Evolutionary conservation across 2,113 vertebrate species (phyloP).

Genomic region (Butorides virescens): DNA sequence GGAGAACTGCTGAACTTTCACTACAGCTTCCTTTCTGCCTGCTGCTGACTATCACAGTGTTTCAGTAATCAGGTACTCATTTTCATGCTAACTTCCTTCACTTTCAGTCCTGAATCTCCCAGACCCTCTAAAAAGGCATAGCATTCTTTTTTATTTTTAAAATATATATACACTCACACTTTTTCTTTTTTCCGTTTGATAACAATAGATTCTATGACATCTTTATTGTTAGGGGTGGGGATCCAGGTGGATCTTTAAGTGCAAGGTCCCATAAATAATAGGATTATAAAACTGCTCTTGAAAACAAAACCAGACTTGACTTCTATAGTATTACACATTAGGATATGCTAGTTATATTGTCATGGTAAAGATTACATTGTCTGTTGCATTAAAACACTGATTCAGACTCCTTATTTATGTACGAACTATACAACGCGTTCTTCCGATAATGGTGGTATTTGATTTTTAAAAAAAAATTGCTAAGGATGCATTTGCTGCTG

Average conservation of each 20-base stretch:
- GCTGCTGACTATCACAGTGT: neutral
- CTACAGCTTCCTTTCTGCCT: constrained; percentile 31
- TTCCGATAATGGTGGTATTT: neutral
- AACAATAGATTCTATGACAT: neutral
- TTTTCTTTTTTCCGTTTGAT: neutral
- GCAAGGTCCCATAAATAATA: neutral
- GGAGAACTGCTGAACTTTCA: constrained; percentile 47
- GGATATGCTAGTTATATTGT: neutral
- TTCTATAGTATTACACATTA: neutral
- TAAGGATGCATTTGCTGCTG: neutral
- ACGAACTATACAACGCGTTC: neutral
- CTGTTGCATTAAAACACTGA: neutral
- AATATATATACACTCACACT: neutral
- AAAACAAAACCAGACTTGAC: neutral
- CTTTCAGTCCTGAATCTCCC: neutral
- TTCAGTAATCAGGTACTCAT: constrained; percentile 15
- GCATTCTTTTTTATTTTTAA: neutral
- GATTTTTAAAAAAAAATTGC: neutral
- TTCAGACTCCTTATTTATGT: neutral
- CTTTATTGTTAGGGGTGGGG: neutral
- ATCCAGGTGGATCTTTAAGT: neutral
- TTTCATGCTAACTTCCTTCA: neutral
- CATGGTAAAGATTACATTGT: neutral
- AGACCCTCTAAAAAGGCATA: neutral
- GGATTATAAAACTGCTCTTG: neutral